Evolutionary conservation across 2,113 vertebrate genomes (phyloP).

Genomic region (Callorhinus ursinus): DNA sequence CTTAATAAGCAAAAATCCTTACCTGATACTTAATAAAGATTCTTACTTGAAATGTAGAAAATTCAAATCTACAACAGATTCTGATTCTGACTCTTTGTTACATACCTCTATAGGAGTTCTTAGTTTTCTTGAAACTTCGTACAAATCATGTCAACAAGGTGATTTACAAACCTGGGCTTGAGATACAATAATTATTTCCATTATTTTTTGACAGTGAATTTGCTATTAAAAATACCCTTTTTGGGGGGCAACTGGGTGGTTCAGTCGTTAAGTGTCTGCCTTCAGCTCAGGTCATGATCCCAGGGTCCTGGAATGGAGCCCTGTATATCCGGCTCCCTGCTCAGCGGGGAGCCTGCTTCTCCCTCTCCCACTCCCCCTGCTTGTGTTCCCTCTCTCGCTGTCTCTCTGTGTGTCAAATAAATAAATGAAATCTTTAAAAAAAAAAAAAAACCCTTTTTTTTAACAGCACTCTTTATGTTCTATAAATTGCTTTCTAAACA

Average conservation of each 20-base stretch:
- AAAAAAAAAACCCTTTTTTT: neutral
- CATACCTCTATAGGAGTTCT: neutral
- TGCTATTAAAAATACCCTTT: neutral
- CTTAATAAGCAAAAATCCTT: neutral
- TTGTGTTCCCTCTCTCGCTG: too few relatives aligned
- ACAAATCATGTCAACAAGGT: neutral
- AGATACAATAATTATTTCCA: neutral
- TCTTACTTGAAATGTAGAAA: neutral
- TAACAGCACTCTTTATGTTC: neutral
- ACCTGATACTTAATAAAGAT: neutral
- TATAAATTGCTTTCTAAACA: neutral
- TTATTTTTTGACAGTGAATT: constrained; percentile 43
- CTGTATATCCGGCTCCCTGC: too few relatives aligned
- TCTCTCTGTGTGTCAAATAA: too few relatives aligned
- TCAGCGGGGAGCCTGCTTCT: too few relatives aligned
- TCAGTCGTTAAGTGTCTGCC: too few relatives aligned
- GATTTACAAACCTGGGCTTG: neutral
- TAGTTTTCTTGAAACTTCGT: constrained; percentile 40
- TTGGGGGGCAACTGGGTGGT: too few relatives aligned
- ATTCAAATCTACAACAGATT: neutral
- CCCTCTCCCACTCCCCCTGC: too few relatives aligned
- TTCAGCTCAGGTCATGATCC: too few relatives aligned
- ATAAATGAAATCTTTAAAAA: too few relatives aligned
- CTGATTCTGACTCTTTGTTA: neutral
- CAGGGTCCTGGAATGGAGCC: too few relatives aligned